A percentile compares a stretch with the other conserved stretches of the same genome.
Conservation (phyloP, 2,797 vertebrate species). For the Enteromius mattozi region DNA sequence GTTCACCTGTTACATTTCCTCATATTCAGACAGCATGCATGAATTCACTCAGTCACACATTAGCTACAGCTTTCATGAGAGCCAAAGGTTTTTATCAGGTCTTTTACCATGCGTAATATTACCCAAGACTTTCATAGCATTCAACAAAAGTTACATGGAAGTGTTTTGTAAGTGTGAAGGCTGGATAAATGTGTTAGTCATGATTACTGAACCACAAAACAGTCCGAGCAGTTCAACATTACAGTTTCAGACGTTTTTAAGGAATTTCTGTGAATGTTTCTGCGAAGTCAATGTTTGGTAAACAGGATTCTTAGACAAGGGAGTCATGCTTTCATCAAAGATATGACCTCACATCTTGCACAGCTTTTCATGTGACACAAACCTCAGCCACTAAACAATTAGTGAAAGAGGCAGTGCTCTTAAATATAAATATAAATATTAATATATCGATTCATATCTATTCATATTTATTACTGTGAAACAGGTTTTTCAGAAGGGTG, state of each 20-base stretch:
- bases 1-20: conserved; percentile 39
- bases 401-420: neutral
- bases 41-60: neutral
- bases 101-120: neutral
- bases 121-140: neutral
- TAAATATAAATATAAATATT: neutral
- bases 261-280: conserved; percentile 8
- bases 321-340: neutral
- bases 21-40: conserved; percentile 15
- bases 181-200: conserved; percentile 37
- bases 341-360: neutral
- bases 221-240: neutral
- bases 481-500: neutral
- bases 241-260: conserved; percentile 5
- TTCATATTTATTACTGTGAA: neutral
- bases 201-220: conserved; percentile 2
- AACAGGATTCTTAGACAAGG: neutral
- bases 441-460: neutral
- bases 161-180: conserved; percentile 10
- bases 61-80: neutral
- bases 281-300: conserved; percentile 24
- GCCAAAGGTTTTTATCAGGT: neutral
- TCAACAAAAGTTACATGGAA: conserved; percentile 5
- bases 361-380: conserved; percentile 11
- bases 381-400: neutral